phyloP scores from a whole-genome alignment of 1,140 invertebrate species.

The Micrasema minimum region DNA sequence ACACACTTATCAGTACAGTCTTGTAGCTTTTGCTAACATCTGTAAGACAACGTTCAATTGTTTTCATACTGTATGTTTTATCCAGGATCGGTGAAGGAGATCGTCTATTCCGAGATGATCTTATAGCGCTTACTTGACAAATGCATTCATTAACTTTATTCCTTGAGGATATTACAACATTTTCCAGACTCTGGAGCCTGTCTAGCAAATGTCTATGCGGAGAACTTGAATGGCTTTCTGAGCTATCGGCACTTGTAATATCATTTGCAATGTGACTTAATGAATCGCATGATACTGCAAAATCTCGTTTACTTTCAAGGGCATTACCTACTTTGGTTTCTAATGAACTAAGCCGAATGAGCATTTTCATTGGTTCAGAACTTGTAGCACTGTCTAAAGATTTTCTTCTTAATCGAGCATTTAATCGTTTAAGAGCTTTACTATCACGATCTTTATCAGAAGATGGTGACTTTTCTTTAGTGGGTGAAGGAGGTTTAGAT shows the following conservation, averaged over 20 bases:
- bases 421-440: conserved; percentile 65
- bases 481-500: conserved; percentile 63
- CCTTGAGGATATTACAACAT: conserved; percentile 68
- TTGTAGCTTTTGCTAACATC: conserved; percentile 69
- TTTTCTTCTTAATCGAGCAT: conserved; percentile 72
- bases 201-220: conserved; percentile 67
- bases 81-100: conserved; percentile 70
- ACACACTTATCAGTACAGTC: conserved; percentile 69
- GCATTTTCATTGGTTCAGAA: conserved; percentile 81
- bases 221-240: conserved; percentile 55
- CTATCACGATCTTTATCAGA: conserved; percentile 66
- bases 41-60: conserved; percentile 69
- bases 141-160: conserved; percentile 66
- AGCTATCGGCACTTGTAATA: conserved; percentile 57
- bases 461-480: conserved; percentile 65
- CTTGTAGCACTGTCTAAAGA: conserved; percentile 80
- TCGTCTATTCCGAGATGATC: conserved; percentile 66
- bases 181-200: conserved; percentile 68
- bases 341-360: conserved; percentile 77
- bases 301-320: conserved; percentile 63
- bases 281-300: conserved; percentile 67
- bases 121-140: conserved; percentile 68
- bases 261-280: conserved; percentile 61
- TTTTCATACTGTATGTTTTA: conserved; percentile 68
- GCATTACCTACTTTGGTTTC: conserved; percentile 78